Conservation (phyloP, 2,113 vertebrate genomes). For the Neofelis nebulosa region DNA sequence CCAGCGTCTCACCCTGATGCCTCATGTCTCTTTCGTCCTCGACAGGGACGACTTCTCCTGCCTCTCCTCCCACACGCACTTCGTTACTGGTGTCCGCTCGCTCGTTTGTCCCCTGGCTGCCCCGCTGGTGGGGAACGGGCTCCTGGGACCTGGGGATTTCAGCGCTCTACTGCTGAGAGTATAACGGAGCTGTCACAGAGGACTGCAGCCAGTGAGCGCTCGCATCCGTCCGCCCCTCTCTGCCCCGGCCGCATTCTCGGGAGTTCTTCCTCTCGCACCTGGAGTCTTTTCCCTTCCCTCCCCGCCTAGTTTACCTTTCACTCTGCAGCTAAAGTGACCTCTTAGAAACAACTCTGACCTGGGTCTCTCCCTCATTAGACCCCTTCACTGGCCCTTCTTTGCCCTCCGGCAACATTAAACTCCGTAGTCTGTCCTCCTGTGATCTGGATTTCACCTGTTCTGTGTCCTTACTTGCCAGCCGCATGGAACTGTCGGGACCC, state of each 20-base stretch:
- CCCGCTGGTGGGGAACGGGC: background rate
- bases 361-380: no score
- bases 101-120: background rate
- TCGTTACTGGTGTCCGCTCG: fast-evolving
- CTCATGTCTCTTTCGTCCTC: background rate
- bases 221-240: background rate
- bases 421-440: fast-evolving
- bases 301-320: background rate
- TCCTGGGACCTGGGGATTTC: background rate
- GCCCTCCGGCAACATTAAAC: background rate
- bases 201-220: background rate
- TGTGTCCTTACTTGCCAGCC: no score
- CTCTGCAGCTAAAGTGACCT: background rate
- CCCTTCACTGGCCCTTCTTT: background rate
- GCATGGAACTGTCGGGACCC: fast-evolving
- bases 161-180: no score
- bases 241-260: fast-evolving
- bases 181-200: background rate
- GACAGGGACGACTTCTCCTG: background rate
- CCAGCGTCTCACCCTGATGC: background rate
- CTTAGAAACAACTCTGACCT: background rate
- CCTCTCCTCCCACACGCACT: background rate
- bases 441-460: no score
- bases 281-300: background rate
- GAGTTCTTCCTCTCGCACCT: background rate